phyloP scores from a whole-genome alignment of 2,888 invertebrate genomes.

The Cosmia pyralina region DNA sequence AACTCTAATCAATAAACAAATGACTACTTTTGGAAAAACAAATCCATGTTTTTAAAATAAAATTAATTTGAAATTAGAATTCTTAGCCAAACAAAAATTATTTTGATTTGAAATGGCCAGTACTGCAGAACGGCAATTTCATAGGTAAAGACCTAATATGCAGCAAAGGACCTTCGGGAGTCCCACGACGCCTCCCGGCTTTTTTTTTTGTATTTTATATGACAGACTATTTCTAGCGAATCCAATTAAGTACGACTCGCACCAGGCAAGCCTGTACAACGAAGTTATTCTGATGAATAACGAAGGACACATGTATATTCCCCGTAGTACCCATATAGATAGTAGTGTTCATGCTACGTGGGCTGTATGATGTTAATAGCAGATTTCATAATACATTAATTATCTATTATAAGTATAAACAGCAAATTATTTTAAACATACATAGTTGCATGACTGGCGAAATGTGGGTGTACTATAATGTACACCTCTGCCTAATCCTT shows the following conservation, averaged over 20 bases:
- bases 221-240: background rate
- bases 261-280: no score
- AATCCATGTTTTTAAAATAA: no score
- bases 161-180: no score
- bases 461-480: background rate
- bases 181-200: no score
- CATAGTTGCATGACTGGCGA: background rate
- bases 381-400: background rate
- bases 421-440: no score
- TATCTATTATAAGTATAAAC: background rate
- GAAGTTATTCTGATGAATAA: conserved; percentile 2
- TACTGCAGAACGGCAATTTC: no score
- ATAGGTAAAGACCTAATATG: no score
- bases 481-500: background rate
- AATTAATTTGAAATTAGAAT: no score
- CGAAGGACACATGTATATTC: background rate
- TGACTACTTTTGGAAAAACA: no score
- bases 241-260: background rate
- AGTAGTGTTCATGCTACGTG: background rate
- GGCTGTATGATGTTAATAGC: background rate
- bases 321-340: background rate
- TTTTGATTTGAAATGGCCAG: no score
- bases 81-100: no score
- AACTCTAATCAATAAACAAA: no score
- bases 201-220: background rate